Conservation (phyloP, 2,797 vertebrate genomes). For the Myotis daubentonii region DNA sequence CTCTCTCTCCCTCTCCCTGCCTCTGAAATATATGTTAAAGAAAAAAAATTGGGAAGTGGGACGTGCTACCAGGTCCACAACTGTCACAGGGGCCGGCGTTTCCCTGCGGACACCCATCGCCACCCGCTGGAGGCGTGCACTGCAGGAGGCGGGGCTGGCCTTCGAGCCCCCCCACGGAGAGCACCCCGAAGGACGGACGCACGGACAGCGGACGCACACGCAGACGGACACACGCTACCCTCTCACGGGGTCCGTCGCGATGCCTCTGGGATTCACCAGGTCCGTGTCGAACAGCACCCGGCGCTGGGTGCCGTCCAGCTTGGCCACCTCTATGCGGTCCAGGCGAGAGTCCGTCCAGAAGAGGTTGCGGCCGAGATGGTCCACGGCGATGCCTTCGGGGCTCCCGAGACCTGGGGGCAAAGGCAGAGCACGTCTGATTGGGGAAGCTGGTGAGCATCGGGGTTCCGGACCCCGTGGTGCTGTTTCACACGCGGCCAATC, state of each 20-base stretch:
- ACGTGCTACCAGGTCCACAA: neutral
- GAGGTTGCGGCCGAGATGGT: conserved; percentile 92
- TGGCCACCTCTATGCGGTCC: conserved; percentile 93
- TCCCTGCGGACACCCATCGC: neutral
- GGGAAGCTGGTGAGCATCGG: too few species aligned
- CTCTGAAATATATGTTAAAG: too few species aligned
- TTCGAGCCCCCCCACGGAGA: neutral
- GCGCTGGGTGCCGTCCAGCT: conserved; percentile 92
- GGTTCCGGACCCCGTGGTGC: neutral
- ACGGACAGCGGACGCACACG: fast-evolving
- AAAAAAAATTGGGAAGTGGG: neutral
- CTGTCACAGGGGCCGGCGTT: fast-evolving
- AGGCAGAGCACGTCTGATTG: neutral
- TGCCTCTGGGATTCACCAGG: conserved; percentile 94
- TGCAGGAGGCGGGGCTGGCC: neutral
- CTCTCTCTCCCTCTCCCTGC: too few species aligned
- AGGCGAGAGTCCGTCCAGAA: conserved; percentile 96
- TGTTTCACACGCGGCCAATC: too few species aligned
- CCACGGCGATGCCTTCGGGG: conserved; percentile 94
- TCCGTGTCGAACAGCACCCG: conserved; percentile 91
- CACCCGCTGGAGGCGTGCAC: neutral
- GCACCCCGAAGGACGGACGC: neutral
- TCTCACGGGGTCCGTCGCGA: conserved; percentile 89
- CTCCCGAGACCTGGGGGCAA: conserved; percentile 89
- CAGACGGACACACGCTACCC: conserved; percentile 85